Base-by-base conservation (phyloP, 92 coral and sea anemone genomes). In the Porites evermanni region DNA sequence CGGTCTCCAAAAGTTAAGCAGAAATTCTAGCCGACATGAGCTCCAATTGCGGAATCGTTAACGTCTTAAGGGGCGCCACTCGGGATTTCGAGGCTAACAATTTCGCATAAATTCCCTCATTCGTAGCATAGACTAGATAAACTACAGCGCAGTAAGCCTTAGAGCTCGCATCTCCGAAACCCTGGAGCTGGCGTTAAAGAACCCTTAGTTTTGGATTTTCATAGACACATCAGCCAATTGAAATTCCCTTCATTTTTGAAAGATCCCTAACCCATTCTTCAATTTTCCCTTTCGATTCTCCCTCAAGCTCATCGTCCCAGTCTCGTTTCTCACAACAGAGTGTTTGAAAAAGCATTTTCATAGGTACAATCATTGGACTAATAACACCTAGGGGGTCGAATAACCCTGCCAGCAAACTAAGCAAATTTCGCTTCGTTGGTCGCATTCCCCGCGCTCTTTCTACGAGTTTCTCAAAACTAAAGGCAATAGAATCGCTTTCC, bases 41-140 rank as follows among this genome's bases (percentile, higher is more conserved):
- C 64, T 93, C 96, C 54, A 93, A 66, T 9, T 85, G 82, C 9
- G 96, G 91, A 52, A 93, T 88, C 6, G 90, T 85, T 50, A 79
- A 68, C 29, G 54, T n/a, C 47, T 93, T 91, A 14, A 91, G 12
- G 2, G 94, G 92, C 38, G 96, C 96, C 4, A 93, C 94, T 17
- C 90, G n/a, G 17, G 96, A 80, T 58, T 81, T 93, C 8, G 93
- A 77, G 2, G 96, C 68, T 23, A 93, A 60, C 66, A 93, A 54
- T 65, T 66, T 74, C 11, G 64, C 84, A 12, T 52, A 51, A 26
- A 54, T 53, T 19, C 88, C 88, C 7, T 67, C 88, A 0, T 51
- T n/a, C 10, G 86, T 32, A 3, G 5, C 8, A 44, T 59, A 88
- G 8, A 75, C 88, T 8, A 88, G 66, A 63, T 90, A 93, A 4